A percentile compares a stretch with the other conserved stretches of the same genome.
These are phyloP conservation scores for Colossoma macropomum DNA, from an alignment of 2,113 vertebrate genomes.

Conservation along the genomic window DNA sequence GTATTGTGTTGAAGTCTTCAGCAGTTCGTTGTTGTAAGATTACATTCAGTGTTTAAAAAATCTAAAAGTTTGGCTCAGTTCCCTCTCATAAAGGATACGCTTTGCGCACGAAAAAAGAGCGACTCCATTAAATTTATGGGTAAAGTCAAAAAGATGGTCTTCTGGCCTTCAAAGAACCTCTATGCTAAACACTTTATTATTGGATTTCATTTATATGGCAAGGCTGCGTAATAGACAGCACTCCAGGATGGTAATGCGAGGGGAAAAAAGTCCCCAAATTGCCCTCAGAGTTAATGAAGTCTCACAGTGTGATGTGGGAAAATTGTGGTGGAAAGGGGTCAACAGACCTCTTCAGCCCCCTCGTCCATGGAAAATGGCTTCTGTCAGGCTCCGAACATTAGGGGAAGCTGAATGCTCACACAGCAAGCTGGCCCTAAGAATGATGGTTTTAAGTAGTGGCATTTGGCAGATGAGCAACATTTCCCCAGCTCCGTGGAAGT, in stretches of 20 bases:
- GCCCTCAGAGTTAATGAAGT: slow-evolving; percentile 82
- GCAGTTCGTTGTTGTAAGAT: neutral
- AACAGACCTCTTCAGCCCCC: slow-evolving; percentile 79
- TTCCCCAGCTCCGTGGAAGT: slow-evolving; percentile 43
- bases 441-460: slow-evolving; percentile 76
- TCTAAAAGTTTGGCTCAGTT: neutral
- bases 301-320: slow-evolving; percentile 80
- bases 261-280: slow-evolving; percentile 70
- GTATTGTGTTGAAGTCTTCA: neutral
- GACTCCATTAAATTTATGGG: slow-evolving; percentile 23
- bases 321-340: slow-evolving; percentile 80
- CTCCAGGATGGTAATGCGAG: slow-evolving; percentile 40
- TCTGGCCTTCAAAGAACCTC: slow-evolving; percentile 52
- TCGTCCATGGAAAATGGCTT: slow-evolving; percentile 75
- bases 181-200: slow-evolving; percentile 53
- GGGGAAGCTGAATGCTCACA: slow-evolving; percentile 71
- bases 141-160: slow-evolving; percentile 38
- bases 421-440: slow-evolving; percentile 66
- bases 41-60: neutral
- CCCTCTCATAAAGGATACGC: neutral
- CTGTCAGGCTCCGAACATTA: slow-evolving; percentile 80
- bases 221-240: slow-evolving; percentile 54
- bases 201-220: slow-evolving; percentile 51
- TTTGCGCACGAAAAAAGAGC: slow-evolving; percentile 1
- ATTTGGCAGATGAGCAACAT: slow-evolving; percentile 74